Percentiles rank a stretch among this genome's conserved stretches.
phyloP scores from a whole-genome alignment of 2,888 invertebrate genomes.

The Synergus umbraculus region DNA sequence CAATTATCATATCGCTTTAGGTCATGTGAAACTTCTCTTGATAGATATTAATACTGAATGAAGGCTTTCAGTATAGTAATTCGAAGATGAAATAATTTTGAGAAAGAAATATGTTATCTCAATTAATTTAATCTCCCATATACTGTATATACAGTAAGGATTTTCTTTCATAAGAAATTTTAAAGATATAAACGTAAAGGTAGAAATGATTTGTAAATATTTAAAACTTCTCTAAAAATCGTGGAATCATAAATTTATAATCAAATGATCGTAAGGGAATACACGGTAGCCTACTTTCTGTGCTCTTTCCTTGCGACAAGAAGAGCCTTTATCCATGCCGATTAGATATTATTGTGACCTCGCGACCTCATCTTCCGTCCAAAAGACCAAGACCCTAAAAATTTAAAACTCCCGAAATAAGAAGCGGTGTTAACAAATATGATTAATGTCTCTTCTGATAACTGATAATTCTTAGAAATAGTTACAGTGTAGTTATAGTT shows the following conservation, averaged over 20 bases:
- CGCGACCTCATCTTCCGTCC: constrained; percentile 70
- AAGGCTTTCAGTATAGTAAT: background rate
- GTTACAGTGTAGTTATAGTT: background rate
- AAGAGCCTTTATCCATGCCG: constrained; percentile 67
- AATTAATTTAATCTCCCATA: background rate
- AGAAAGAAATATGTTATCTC: background rate
- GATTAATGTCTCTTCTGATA: constrained; percentile 21
- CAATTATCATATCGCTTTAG: constrained; percentile 27
- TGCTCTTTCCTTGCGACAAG: constrained; percentile 67
- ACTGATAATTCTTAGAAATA: background rate
- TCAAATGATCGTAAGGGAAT: constrained; percentile 50
- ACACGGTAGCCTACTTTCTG: constrained; percentile 62
- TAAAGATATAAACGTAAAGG: background rate
- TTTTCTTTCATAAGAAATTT: background rate
- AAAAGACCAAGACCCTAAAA: constrained; percentile 61
- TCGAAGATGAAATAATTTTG: background rate
- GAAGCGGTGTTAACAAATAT: constrained; percentile 27
- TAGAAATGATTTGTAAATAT: background rate
- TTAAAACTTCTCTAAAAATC: background rate
- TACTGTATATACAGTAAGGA: background rate
- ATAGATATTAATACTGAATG: constrained; percentile 13
- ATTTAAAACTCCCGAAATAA: constrained; percentile 28
- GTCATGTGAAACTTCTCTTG: constrained; percentile 16
- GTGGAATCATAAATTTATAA: background rate
- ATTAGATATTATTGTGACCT: constrained; percentile 73